These are phyloP conservation scores for Rambutsinella grinnellia DNA, from an alignment of 2,888 invertebrate genomes.

Conservation along the genomic window DNA sequence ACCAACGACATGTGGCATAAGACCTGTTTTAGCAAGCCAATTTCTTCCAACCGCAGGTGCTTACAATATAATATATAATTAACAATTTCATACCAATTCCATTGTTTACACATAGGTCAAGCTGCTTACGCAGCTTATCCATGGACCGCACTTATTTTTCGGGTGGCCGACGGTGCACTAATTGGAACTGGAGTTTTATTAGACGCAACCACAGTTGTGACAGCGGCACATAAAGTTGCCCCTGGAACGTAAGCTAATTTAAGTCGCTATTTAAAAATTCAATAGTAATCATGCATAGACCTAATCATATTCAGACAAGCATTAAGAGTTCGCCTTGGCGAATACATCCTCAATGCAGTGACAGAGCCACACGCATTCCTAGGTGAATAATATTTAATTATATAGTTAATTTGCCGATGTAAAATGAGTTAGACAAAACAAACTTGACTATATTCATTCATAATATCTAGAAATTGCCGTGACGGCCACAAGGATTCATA, in stretches of 20 bases:
- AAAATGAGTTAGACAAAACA: too few relatives aligned
- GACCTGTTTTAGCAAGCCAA: too few relatives aligned
- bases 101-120: slow-evolving; percentile 68
- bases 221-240: slow-evolving; percentile 78
- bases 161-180: slow-evolving; percentile 75
- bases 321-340: slow-evolving; percentile 82
- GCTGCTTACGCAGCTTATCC: slow-evolving; percentile 80
- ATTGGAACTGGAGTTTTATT: slow-evolving; percentile 78
- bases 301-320: too few relatives aligned
- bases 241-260: slow-evolving; percentile 8
- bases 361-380: slow-evolving; percentile 77
- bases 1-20: too few relatives aligned
- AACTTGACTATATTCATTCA: too few relatives aligned
- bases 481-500: slow-evolving; percentile 74
- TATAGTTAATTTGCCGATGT: too few relatives aligned
- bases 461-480: slow-evolving; percentile 76
- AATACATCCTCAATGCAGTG: slow-evolving; percentile 79
- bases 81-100: too few relatives aligned
- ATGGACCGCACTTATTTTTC: slow-evolving; percentile 77
- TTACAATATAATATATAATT: too few relatives aligned
- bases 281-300: too few relatives aligned
- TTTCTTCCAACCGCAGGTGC: too few relatives aligned
- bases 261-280: too few relatives aligned
- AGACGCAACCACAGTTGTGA: slow-evolving; percentile 77
- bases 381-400: too few relatives aligned